A percentile compares a stretch with the other conserved stretches of the same genome.
phyloP scores from a whole-genome alignment of 2,797 vertebrate species.

The Sebastiscus tertius region DNA sequence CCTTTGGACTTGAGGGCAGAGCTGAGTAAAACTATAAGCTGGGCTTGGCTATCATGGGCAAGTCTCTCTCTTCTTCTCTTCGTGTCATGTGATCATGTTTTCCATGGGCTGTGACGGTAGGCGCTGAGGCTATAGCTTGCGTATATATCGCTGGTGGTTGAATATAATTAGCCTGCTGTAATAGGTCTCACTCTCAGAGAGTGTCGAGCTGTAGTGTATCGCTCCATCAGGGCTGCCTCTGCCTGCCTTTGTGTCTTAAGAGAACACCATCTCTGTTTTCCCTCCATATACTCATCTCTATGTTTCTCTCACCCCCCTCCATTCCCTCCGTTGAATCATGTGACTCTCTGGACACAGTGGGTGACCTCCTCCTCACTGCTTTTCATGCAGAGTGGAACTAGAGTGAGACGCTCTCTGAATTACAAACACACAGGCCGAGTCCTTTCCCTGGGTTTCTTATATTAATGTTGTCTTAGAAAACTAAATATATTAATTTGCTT shows the following conservation, averaged over 20 bases:
- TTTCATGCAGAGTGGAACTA: constrained; percentile 62
- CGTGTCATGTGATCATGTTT: constrained; percentile 27
- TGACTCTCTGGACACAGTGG: constrained; percentile 67
- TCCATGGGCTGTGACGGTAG: constrained; percentile 6
- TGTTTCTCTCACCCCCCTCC: neutral
- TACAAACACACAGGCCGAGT: constrained; percentile 43
- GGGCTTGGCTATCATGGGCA: constrained; percentile 12
- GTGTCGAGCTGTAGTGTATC: constrained; percentile 3
- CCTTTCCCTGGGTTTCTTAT: constrained; percentile 15
- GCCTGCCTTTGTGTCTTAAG: constrained; percentile 30
- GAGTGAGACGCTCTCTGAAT: constrained; percentile 57
- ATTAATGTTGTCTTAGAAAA: constrained; percentile 4
- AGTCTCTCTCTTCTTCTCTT: constrained; percentile 24
- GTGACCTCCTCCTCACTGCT: constrained; percentile 63
- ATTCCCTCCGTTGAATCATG: constrained; percentile 54
- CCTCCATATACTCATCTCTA: constrained; percentile 23
- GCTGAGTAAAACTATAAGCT: neutral
- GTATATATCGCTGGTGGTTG: constrained; percentile 22
- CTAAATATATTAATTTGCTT: neutral
- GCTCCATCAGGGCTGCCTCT: constrained; percentile 12
- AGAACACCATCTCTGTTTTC: constrained; percentile 50
- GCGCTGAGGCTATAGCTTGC: neutral
- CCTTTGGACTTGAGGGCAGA: constrained; percentile 54
- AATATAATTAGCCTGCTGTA: constrained; percentile 33
- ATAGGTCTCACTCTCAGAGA: constrained; percentile 1